Conservation (phyloP, 2,113 vertebrate species). For the Trichomycterus rosablanca region DNA sequence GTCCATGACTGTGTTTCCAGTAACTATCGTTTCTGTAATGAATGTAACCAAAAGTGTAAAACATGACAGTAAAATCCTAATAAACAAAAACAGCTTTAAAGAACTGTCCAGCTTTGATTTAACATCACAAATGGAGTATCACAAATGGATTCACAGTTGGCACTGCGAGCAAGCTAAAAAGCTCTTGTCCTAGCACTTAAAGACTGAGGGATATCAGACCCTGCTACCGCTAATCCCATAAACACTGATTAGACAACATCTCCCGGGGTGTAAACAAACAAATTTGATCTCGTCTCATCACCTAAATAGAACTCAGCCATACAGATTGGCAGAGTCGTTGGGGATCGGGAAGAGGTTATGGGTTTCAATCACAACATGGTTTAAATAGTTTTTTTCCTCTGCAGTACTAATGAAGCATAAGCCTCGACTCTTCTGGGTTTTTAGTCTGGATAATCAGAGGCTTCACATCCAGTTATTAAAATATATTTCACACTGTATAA, state of each 20-base stretch:
- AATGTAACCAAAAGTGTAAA: too few species aligned
- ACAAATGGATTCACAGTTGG: not conserved
- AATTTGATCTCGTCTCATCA: conserved; percentile 36
- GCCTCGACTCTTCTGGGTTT: not conserved
- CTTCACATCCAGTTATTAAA: not conserved
- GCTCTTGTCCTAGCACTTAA: conserved; percentile 15
- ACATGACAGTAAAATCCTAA: too few species aligned
- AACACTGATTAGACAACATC: conserved; percentile 42
- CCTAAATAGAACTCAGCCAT: conserved; percentile 14
- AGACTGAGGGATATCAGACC: conserved; percentile 25
- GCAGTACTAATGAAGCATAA: not conserved
- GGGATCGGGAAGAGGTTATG: not conserved
- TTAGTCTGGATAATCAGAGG: not conserved
- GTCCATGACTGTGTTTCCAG: too few species aligned
- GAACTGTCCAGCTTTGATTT: too few species aligned
- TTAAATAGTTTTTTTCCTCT: not conserved
- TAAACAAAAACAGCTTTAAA: too few species aligned
- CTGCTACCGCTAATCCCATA: conserved; percentile 31
- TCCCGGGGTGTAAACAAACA: conserved; percentile 46
- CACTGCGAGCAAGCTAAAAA: conserved; percentile 12
- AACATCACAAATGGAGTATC: too few species aligned
- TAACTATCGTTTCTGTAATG: too few species aligned
- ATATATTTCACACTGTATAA: too few species aligned
- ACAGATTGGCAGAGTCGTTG: not conserved
- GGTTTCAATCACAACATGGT: not conserved